These are phyloP conservation scores for Archips crataeganus DNA, from an alignment of 2,888 invertebrate species.

Conservation along the genomic window DNA sequence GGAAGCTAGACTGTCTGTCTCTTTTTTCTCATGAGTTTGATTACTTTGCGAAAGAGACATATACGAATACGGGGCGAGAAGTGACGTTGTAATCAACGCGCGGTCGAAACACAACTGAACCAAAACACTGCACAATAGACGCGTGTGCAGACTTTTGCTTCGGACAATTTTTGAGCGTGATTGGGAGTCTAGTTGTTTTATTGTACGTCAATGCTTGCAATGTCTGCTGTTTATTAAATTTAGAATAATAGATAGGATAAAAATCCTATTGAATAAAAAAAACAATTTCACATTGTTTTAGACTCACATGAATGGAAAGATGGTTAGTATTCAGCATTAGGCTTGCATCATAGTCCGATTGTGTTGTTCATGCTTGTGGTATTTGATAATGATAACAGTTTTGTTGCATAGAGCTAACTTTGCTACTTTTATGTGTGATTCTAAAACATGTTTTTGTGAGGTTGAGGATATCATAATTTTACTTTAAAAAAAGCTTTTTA, in stretches of 20 bases:
- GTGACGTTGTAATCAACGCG: no score
- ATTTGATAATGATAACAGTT: constrained; percentile 40
- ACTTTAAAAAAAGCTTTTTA: neutral
- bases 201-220: no score
- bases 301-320: constrained; percentile 78
- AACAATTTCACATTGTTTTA: constrained; percentile 72
- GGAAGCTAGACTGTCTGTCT: no score
- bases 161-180: no score
- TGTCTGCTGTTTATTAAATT: neutral
- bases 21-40: no score
- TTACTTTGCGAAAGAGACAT: no score
- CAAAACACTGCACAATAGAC: no score
- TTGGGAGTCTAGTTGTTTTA: no score
- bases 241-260: no score
- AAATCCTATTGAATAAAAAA: neutral
- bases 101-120: no score
- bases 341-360: constrained; percentile 52
- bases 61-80: no score
- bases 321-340: constrained; percentile 67
- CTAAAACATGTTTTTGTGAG: constrained; percentile 18
- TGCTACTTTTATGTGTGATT: constrained; percentile 60
- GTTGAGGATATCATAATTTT: neutral
- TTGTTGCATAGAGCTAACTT: constrained; percentile 51
- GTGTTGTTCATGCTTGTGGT: constrained; percentile 45
- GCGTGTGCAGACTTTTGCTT: no score